Evolutionary conservation across 2,888 invertebrate species (phyloP).

Genomic region (Eristalinus sepulchralis): DNA sequence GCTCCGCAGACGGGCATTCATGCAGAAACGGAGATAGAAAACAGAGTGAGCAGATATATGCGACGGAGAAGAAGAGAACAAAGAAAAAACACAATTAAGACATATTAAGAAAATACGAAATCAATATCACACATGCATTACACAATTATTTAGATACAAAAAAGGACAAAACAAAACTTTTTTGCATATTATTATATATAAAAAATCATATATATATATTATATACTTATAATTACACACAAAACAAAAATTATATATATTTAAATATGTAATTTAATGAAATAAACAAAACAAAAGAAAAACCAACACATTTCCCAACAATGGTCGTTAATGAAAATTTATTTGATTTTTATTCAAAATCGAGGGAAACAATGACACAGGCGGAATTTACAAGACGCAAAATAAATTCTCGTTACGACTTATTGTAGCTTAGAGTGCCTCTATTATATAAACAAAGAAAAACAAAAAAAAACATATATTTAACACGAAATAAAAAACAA

Average conservation of each 20-base stretch:
- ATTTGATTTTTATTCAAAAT: slow-evolving; percentile 61
- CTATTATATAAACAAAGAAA: slow-evolving; percentile 72
- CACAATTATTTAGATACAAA: slow-evolving; percentile 66
- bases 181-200: slow-evolving; percentile 66
- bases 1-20: neutral
- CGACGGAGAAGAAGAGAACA: neutral
- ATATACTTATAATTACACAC: slow-evolving; percentile 60
- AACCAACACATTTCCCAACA: slow-evolving; percentile 72
- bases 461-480: slow-evolving; percentile 53
- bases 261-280: slow-evolving; percentile 69
- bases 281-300: slow-evolving; percentile 45
- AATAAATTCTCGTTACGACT: slow-evolving; percentile 74
- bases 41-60: slow-evolving; percentile 4
- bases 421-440: slow-evolving; percentile 77
- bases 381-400: slow-evolving; percentile 55
- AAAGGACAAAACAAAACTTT: slow-evolving; percentile 47
- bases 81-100: slow-evolving; percentile 57
- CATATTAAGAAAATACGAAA: slow-evolving; percentile 72
- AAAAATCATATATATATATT: slow-evolving; percentile 58
- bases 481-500: slow-evolving; percentile 52
- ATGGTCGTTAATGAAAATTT: slow-evolving; percentile 74
- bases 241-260: slow-evolving; percentile 55
- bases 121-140: slow-evolving; percentile 72
- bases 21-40: neutral
- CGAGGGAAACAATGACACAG: slow-evolving; percentile 42